Conservation (phyloP, 2,113 vertebrate species). For the zebrafish (Danio rerio) region GRCz12tu NC_133196.1:2263501-2264000, state of each 20-base stretch:
- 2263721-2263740: background rate
- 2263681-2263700: conserved; percentile 16
- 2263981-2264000: no score
- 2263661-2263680: conserved; percentile 11
- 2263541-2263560: background rate
- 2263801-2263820: background rate
- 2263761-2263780: background rate
- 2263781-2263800: background rate
- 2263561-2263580: no score
- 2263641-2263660: no score
- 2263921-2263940: no score
- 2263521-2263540: background rate
- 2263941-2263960: no score
- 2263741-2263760: background rate
- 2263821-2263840: background rate
- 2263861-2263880: no score
- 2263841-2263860: no score
- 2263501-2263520: background rate
- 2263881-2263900: no score
- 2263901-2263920: no score
- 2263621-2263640: no score
- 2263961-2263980: no score
- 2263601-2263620: background rate
- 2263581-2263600: background rate
- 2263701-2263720: background rate